These are phyloP conservation scores for Mesitornis unicolor DNA, from an alignment of 2,113 vertebrate species.

Conservation along the genomic window DNA sequence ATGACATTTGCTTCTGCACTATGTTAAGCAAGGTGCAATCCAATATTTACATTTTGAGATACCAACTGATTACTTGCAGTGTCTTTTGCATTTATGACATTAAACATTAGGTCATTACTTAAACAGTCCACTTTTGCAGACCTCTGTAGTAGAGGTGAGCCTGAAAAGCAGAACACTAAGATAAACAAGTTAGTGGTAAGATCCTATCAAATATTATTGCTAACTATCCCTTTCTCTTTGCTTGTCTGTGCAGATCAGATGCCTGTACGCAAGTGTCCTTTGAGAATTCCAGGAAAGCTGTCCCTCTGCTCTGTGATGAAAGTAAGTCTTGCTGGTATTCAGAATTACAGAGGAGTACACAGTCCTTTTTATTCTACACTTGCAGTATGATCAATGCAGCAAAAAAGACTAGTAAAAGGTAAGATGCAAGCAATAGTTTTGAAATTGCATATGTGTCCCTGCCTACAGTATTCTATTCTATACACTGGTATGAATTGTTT, in stretches of 20 bases:
- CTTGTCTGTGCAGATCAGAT: background rate
- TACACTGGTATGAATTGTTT: background rate
- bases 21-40: background rate
- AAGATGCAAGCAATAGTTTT: background rate
- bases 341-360: background rate
- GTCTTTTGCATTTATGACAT: background rate
- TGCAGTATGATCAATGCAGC: background rate
- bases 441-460: background rate
- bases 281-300: background rate
- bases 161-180: background rate
- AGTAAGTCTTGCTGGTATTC: background rate
- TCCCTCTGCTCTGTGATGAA: background rate
- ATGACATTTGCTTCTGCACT: background rate
- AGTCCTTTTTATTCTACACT: background rate
- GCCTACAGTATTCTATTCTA: background rate
- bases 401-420: background rate
- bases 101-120: background rate
- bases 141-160: background rate
- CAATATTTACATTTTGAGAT: background rate
- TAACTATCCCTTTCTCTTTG: background rate
- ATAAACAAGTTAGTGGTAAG: background rate
- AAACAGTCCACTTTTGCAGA: background rate
- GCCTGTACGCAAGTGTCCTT: background rate
- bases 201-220: background rate
- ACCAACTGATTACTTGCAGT: background rate